A percentile compares a stretch with the other conserved stretches of the same genome.
These are phyloP conservation scores for Laticauda colubrina DNA, from an alignment of 2,113 vertebrate species.

Conservation along the genomic window DNA sequence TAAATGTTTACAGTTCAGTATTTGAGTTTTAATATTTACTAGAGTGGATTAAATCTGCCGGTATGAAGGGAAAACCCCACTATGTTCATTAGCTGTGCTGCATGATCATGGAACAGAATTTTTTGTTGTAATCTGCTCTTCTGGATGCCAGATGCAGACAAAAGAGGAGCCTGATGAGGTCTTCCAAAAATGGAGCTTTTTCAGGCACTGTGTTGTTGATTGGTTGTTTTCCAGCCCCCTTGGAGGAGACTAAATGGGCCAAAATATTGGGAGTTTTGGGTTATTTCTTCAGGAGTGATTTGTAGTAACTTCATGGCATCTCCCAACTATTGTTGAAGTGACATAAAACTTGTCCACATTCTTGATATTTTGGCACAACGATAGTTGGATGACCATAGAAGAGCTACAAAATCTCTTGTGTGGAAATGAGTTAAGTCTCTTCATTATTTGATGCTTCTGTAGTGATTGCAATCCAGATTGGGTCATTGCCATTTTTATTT, in stretches of 20 bases:
- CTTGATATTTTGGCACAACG: neutral
- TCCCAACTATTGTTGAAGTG: neutral
- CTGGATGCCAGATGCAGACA: neutral
- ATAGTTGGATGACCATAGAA: neutral
- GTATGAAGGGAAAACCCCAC: neutral
- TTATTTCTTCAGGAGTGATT: neutral
- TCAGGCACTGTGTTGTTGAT: neutral
- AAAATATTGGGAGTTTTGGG: neutral
- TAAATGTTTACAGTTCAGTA: neutral
- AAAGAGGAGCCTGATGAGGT: neutral
- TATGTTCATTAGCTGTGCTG: neutral
- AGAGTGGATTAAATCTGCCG: neutral
- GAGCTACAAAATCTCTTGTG: neutral
- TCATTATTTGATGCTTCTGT: neutral
- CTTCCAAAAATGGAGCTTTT: neutral
- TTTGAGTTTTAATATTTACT: neutral
- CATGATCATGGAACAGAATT: neutral
- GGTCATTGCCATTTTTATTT: neutral
- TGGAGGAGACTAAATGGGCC: neutral
- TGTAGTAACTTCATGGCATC: neutral
- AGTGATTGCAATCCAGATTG: neutral
- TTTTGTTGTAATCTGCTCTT: neutral
- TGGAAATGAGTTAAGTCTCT: neutral
- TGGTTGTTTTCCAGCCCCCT: neutral
- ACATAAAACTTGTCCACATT: neutral